These are phyloP conservation scores for Pristionchus arcanus DNA, from an alignment of 2,888 invertebrate genomes.

Conservation along the genomic window DNA sequence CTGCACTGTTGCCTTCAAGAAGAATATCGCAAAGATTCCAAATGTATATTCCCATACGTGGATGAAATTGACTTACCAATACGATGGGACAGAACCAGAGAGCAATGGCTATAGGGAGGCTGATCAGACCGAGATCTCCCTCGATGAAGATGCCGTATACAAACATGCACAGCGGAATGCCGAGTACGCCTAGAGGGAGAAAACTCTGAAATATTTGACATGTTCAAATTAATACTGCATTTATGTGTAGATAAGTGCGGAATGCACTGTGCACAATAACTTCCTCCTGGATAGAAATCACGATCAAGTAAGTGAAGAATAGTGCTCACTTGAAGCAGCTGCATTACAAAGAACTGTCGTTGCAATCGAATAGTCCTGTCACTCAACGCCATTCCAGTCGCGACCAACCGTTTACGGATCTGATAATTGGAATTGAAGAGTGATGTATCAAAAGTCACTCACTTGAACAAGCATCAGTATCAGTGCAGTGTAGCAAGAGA, in stretches of 20 bases:
- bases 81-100: constrained; percentile 18
- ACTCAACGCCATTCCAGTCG: background rate
- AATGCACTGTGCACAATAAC: too few species aligned
- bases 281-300: background rate
- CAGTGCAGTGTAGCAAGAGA: constrained; percentile 2
- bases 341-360: constrained; percentile 39
- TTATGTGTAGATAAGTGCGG: too few species aligned
- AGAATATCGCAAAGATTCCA: too few species aligned
- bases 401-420: background rate
- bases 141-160: background rate
- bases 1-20: background rate
- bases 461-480: background rate
- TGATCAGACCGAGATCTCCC: constrained; percentile 3
- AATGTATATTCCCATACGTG: background rate
- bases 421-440: background rate
- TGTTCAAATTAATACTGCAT: too few species aligned
- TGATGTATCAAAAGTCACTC: background rate
- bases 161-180: background rate
- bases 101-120: background rate
- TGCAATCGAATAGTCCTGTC: constrained; percentile 13
- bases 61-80: background rate
- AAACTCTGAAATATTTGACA: background rate
- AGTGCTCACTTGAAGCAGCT: constrained; percentile 11
- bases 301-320: background rate
- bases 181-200: background rate